Base-by-base conservation (phyloP, 2,888 invertebrate genomes). In the Thymelicus lineola region DNA sequence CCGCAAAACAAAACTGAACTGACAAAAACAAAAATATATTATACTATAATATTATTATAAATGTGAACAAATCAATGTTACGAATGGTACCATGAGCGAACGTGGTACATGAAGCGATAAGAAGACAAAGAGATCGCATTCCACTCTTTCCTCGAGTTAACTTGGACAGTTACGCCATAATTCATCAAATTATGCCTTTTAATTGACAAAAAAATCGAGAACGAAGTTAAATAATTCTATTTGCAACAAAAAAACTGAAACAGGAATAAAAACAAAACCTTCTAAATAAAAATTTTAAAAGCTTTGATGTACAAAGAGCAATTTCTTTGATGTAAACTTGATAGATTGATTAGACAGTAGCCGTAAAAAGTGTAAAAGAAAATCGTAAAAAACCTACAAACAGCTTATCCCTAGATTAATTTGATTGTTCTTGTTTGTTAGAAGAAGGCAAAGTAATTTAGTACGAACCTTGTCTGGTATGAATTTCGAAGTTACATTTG, bases 301-400 rank as follows among this genome's bases (percentile, higher is more conserved):
- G 48, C 53, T 53, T 53, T 53, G 53, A 53, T 53, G 20, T 53
- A 2, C 17, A 12, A 48, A 15, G 10, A 53, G 20, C 9, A 20
- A 53, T 53, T 6, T 53, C 17, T 53, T 53, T 53, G 53, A 20
- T 53, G 17, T 53, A 53, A 53, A 53, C 53, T 53, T 53, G 53
- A 53, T 53, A 53, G 53, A 53, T 53, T 50, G 50, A 53, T 20
- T 20, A 20, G n/a, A 53, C 17, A 53, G 20, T n/a, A 10, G 9
- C 9, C 50, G 17, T 50, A 20, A 17, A 53, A 48, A 15, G 12
- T 53, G 20, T 50, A 9, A 50, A 17, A 17, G 15, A n/a, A n/a
- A 50, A 50, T 15, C 6, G 42, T 4, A 53, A 53, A 48, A 48
- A 53, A 17, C 20, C 20, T 53, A 50, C 50, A 50, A 20, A 53